Evolutionary conservation across 2,888 invertebrate species (phyloP).

Genomic region (Hirudinaria manillensis): DNA sequence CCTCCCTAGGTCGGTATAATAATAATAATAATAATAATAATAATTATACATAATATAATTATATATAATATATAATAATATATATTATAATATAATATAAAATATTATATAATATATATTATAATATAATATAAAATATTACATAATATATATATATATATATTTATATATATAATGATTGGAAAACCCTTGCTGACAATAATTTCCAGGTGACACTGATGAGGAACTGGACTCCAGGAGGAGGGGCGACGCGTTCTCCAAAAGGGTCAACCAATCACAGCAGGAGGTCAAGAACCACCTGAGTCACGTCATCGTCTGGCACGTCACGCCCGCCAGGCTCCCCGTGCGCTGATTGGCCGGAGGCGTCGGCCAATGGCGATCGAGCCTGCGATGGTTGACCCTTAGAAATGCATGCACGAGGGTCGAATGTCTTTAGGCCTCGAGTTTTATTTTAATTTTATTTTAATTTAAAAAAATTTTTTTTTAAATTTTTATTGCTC

Average conservation of each 20-base stretch:
- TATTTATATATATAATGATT: neutral
- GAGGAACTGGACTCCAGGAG: constrained; percentile 30
- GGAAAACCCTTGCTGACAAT: neutral
- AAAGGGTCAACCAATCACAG: constrained; percentile 32
- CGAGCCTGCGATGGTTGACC: no score
- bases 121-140: neutral
- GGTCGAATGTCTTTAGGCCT: no score
- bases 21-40: neutral
- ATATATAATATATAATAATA: neutral
- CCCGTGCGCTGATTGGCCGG: neutral
- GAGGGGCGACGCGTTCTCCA: constrained; percentile 43
- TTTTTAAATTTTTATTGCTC: no score
- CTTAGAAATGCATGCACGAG: no score
- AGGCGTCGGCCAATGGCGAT: neutral
- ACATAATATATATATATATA: neutral
- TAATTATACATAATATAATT: neutral
- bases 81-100: neutral
- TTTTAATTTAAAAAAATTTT: no score
- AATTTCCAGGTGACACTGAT: constrained; percentile 37
- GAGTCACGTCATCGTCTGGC: constrained; percentile 90
- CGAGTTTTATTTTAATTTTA: no score
- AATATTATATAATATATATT: neutral
- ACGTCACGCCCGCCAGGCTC: constrained; percentile 53
- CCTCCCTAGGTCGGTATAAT: neutral
- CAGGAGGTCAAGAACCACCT: constrained; percentile 60